Evolutionary conservation across 2,797 vertebrate species (phyloP).

Genomic region (Pseudomugil gertrudae): DNA sequence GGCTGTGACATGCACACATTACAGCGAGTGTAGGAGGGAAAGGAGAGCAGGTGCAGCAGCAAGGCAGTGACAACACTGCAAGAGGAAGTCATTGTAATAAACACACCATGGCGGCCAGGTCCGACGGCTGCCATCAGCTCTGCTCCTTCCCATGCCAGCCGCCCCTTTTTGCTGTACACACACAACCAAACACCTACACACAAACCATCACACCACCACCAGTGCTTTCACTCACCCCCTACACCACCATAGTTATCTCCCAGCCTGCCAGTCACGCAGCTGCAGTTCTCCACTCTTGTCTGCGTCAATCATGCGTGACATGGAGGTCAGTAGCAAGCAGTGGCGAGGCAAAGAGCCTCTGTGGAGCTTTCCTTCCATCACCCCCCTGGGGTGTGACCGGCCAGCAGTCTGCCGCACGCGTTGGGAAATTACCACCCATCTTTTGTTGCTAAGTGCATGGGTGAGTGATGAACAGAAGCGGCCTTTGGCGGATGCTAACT

Average conservation of each 20-base stretch:
- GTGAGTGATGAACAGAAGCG: constrained; percentile 83
- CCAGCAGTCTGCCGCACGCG: constrained; percentile 58
- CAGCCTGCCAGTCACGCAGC: constrained; percentile 72
- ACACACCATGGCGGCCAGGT: constrained; percentile 61
- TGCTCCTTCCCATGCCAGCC: constrained; percentile 34
- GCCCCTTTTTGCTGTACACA: not conserved
- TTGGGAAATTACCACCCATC: constrained; percentile 80
- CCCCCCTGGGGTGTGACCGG: constrained; percentile 61
- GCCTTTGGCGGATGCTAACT: constrained; percentile 84
- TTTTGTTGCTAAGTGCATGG: constrained; percentile 83
- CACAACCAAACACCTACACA: constrained; percentile 18
- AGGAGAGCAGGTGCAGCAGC: constrained; percentile 64
- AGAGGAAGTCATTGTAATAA: constrained; percentile 73
- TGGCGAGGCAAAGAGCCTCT: constrained; percentile 49
- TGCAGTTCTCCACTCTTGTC: constrained; percentile 58
- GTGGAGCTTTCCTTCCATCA: constrained; percentile 19
- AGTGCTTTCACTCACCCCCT: constrained; percentile 35
- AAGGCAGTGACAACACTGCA: constrained; percentile 64
- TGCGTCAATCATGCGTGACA: constrained; percentile 78
- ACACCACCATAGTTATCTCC: constrained; percentile 49
- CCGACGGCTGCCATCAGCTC: constrained; percentile 63
- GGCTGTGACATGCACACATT: constrained; percentile 9
- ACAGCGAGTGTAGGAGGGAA: constrained; percentile 21
- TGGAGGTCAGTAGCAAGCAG: constrained; percentile 68
- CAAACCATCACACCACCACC: constrained; percentile 31